Evolutionary conservation across 2,113 vertebrate genomes (phyloP).

Genomic region (Puntigrus tetrazona): DNA sequence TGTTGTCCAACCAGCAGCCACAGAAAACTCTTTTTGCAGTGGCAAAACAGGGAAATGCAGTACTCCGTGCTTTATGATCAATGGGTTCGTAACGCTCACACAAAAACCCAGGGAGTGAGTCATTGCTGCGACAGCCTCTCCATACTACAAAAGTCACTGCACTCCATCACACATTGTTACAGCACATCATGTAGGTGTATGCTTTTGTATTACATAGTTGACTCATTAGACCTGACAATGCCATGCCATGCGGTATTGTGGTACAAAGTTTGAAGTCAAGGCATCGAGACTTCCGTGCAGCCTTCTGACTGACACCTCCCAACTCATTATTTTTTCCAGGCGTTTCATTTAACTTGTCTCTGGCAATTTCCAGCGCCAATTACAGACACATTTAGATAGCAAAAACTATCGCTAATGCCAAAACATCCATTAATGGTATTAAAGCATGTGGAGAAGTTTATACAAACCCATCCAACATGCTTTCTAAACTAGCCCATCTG

Average conservation of each 20-base stretch:
- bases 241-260: neutral
- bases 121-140: constrained; percentile 41
- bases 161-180: constrained; percentile 41
- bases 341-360: constrained; percentile 10
- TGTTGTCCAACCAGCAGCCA: constrained; percentile 11
- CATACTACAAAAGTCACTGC: constrained; percentile 30
- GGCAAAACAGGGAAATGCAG: constrained; percentile 7
- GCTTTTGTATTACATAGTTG: constrained; percentile 19
- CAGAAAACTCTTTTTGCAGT: constrained; percentile 1
- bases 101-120: constrained; percentile 32
- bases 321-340: neutral
- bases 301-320: constrained; percentile 11
- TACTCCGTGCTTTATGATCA: constrained; percentile 18
- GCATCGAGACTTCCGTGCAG: neutral
- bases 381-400: neutral
- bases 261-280: neutral
- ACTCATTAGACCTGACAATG: constrained; percentile 17
- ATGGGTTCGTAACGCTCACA: constrained; percentile 12
- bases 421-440: constrained; percentile 21
- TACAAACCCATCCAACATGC: constrained; percentile 21
- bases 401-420: neutral
- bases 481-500: constrained; percentile 32
- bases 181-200: constrained; percentile 35
- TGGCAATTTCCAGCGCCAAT: neutral
- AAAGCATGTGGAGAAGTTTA: constrained; percentile 15